Evolutionary conservation across 2,113 vertebrate genomes (phyloP).

Genomic region (Gnathonemus longibarbis): DNA sequence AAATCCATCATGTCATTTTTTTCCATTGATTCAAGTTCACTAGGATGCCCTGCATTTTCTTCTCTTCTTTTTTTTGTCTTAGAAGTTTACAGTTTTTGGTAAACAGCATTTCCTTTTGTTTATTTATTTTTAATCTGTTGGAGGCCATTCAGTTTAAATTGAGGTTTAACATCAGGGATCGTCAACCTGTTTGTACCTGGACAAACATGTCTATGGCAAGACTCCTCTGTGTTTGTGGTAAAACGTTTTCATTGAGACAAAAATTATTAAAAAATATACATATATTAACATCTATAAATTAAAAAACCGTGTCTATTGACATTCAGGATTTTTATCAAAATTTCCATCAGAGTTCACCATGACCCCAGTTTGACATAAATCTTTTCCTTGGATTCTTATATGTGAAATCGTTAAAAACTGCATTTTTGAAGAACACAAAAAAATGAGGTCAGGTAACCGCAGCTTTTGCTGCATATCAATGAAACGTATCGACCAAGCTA

Average conservation of each 20-base stretch:
- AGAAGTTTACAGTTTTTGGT: background rate
- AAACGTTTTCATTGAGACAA: background rate
- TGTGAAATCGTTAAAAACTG: background rate
- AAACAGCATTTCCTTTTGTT: background rate
- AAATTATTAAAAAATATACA: background rate
- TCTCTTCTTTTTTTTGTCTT: background rate
- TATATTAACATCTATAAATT: background rate
- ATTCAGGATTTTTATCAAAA: background rate
- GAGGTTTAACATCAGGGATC: background rate
- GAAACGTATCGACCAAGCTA: background rate
- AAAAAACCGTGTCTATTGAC: background rate
- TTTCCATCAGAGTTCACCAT: background rate
- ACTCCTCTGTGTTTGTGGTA: background rate
- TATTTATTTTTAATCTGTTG: background rate
- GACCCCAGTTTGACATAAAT: background rate
- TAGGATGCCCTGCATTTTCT: background rate
- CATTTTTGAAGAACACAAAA: background rate
- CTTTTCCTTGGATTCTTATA: background rate
- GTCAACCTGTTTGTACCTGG: background rate
- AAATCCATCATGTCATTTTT: conserved; percentile 18
- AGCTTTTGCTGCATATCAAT: background rate
- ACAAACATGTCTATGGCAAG: background rate
- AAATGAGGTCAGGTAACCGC: background rate
- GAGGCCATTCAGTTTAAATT: background rate
- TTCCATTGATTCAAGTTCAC: background rate